Percentiles rank a stretch among this genome's conserved stretches.
These are phyloP conservation scores for Corythaixoides concolor DNA, from an alignment of 2,113 vertebrate genomes.

Conservation along the genomic window DNA sequence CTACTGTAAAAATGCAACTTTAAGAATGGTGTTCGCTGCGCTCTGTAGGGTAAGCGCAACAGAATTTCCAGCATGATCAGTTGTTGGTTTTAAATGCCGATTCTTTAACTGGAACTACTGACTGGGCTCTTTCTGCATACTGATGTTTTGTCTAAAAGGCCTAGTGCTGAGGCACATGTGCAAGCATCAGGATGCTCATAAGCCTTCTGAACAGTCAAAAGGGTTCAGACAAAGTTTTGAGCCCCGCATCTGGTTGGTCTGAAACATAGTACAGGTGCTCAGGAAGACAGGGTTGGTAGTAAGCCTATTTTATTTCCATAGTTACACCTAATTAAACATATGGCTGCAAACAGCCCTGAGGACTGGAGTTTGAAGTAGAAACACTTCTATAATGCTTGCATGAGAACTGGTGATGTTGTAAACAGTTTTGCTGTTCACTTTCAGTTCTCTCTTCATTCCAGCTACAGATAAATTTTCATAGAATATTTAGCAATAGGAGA, in stretches of 20 bases:
- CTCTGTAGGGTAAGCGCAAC: neutral
- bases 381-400: neutral
- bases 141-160: neutral
- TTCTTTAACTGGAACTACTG: neutral
- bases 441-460: neutral
- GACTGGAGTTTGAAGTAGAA: neutral
- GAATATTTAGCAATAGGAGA: neutral
- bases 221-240: neutral
- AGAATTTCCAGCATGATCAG: neutral
- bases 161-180: neutral
- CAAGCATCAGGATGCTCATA: neutral
- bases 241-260: neutral
- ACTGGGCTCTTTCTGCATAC: neutral
- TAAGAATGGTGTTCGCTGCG: neutral
- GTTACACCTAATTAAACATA: neutral
- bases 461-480: neutral
- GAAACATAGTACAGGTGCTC: neutral
- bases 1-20: neutral
- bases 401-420: neutral
- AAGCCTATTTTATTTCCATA: neutral
- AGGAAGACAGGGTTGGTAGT: neutral
- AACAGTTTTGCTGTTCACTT: neutral
- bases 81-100: neutral
- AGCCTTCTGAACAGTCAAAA: neutral
- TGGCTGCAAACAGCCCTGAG: neutral